Conservation (phyloP, 2,113 vertebrate genomes). For the Petroica traversi region DNA sequence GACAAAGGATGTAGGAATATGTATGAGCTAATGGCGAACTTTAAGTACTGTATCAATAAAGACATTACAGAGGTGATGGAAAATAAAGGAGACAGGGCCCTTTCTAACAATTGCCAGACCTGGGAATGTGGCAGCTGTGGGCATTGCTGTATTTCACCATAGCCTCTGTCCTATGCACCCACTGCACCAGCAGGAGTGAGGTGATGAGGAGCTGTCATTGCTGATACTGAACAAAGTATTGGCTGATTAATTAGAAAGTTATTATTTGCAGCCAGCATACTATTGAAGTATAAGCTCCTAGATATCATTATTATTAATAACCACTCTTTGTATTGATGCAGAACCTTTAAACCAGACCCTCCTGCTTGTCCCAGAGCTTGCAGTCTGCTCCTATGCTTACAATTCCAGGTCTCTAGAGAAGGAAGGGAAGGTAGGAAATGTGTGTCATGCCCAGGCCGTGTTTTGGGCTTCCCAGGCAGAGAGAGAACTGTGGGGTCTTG, state of each 20-base stretch:
- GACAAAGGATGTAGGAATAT: not conserved
- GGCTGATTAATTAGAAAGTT: conserved; percentile 48
- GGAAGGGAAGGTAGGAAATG: not conserved
- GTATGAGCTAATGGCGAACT: not conserved
- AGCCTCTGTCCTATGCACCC: not conserved
- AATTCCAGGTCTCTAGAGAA: not conserved
- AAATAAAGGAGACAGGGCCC: not conserved
- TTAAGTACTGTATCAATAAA: conserved; percentile 9
- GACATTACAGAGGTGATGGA: not conserved
- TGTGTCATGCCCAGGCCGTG: not conserved
- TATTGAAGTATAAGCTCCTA: conserved; percentile 12
- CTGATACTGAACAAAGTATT: conserved; percentile 45
- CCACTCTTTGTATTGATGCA: not conserved
- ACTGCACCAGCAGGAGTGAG: not conserved
- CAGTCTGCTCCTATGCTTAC: not conserved
- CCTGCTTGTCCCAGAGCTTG: not conserved
- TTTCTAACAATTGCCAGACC: not conserved
- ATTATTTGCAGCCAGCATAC: conserved; percentile 7
- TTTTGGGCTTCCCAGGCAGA: not conserved
- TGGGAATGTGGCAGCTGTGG: not conserved
- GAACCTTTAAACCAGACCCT: not conserved
- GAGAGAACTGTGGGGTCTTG: fast-evolving
- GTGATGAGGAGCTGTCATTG: not conserved
- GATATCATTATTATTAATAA: not conserved
- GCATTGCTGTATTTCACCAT: not conserved